Base-by-base conservation (phyloP, 2,888 invertebrate species). In the Adineta ricciae region DNA sequence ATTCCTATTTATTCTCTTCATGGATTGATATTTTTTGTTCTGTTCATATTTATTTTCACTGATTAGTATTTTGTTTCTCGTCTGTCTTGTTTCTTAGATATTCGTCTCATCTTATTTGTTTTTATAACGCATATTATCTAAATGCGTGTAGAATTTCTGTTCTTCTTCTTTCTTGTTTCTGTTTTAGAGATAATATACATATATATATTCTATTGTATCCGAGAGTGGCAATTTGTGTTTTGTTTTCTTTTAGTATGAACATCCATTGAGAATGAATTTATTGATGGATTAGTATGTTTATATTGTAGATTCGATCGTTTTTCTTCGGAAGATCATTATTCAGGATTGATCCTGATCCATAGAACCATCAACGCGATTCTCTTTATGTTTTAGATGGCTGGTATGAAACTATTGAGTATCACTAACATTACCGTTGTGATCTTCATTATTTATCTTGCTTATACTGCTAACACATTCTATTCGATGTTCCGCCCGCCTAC, bases 391-490 rank as follows among this genome's bases (percentile, higher is more conserved):
- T 19, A 78, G 78, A 78, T 78, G 78, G 78, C 78, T 78, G 78
- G 78, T 24, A 41, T 78, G 11, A 78, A 78, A 41, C 2, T 78
- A n/a, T 11, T 78, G 38, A 78, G 83, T 19, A 83, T 85, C n/a
- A 85, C 85, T 4, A 85, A 84, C 32, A 85, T 85, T 19, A 85
- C 85, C 16, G 27, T 54, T n/a, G 21, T 52, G 21, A n/a, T 85
- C 16, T 85, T 85, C 32, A 21, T 56, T 36, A 46, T 72, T 54
- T 85, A 85, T 54, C 50, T 85, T 32, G 16, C 41, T 24, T 78
- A 52, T 46, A 85, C 83, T 9, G 50, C 72, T 49, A 85, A 85
- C 49, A 84, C 83, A 32, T 85, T 85, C 49, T 85, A 85, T 85
- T n/a, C 83, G 7, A 85, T 85, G 52, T 85, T 85, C 78, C 46